Evolutionary conservation across 1,140 invertebrate species (phyloP), one percentile per base, ranked within the genome.

Genomic region (Amphibalanus amphitrite): DNA sequence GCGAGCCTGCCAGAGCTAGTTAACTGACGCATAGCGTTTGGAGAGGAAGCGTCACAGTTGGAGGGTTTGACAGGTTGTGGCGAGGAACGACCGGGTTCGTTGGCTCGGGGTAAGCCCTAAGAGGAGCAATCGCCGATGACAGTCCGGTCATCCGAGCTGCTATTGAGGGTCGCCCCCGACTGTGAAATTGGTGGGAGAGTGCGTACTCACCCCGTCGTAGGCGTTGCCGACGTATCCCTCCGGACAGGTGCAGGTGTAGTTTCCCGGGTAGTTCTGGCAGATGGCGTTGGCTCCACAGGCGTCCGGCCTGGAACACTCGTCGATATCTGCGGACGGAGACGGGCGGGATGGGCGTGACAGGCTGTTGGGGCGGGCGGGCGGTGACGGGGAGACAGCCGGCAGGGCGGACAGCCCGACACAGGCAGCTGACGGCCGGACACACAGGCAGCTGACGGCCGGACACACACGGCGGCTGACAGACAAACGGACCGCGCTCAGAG

Each of bases 171-270:
- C 47, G 47, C 20, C 10, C 13, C 17, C 47, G 47, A 59, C 47
- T 59, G 47, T 59, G 47, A 59, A 59, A 59, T 59, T 59, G 20
- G 6, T 59, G 47, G 47, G 25, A 28, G n/a, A 59, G 76, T 4
- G 28, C 67, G 30, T 70, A 76, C 78, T 77, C 76, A 81, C 80
- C 76, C 75, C 90, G 82, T 88, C 86, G 79, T 87, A 91, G n/a
- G 92, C 89, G 84, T 94, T 90, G 79, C 92, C 91, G 71, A 86
- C 83, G 79, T 86, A 95, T 74, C 93, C 93, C 69, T 86, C 83
- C 74, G 86, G 86, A 82, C 92, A 95, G 40, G 83, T 78, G 80
- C 93, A 96, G 10, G 88, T 92, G 78, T 92, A 93, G 80, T 94
- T 94, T 77, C 93, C 93, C 30, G 87, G 86, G 59, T 84, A 86